These are phyloP conservation scores for Marasmarcha lunaedactyla DNA, from an alignment of 2,888 invertebrate species.

Conservation along the genomic window DNA sequence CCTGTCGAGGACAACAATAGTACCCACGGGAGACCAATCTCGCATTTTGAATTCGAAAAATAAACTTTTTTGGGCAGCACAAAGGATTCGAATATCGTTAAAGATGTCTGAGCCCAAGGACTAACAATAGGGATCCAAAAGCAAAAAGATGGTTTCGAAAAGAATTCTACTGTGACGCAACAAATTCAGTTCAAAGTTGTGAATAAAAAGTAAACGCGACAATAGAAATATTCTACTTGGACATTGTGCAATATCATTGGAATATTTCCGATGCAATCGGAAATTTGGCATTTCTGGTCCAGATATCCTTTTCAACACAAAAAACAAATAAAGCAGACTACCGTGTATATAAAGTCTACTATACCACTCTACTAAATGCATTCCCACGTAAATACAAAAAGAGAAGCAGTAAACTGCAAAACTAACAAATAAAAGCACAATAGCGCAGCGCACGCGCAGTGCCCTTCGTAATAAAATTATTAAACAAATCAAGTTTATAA, in stretches of 20 bases:
- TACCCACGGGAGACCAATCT: not conserved
- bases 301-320: too few species aligned
- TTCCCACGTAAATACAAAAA: conserved; percentile 19
- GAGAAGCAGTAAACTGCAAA: conserved; percentile 26
- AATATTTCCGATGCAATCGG: too few species aligned
- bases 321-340: too few species aligned
- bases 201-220: not conserved
- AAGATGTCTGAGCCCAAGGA: conserved; percentile 28
- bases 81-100: conserved; percentile 1
- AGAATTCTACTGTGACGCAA: conserved; percentile 31
- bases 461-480: conserved; percentile 63
- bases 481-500: conserved; percentile 69
- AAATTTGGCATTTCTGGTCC: too few species aligned
- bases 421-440: conserved; percentile 37
- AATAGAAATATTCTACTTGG: too few species aligned
- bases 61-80: not conserved
- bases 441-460: conserved; percentile 12
- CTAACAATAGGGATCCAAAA: conserved; percentile 43
- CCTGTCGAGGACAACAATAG: not conserved
- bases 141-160: conserved; percentile 31
- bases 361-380: not conserved
- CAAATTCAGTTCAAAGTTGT: conserved; percentile 20
- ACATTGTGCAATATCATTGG: too few species aligned
- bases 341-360: too few species aligned
- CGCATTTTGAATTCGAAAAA: not conserved